phyloP scores from a whole-genome alignment of 2,797 vertebrate species.

The Myotis daubentonii region DNA sequence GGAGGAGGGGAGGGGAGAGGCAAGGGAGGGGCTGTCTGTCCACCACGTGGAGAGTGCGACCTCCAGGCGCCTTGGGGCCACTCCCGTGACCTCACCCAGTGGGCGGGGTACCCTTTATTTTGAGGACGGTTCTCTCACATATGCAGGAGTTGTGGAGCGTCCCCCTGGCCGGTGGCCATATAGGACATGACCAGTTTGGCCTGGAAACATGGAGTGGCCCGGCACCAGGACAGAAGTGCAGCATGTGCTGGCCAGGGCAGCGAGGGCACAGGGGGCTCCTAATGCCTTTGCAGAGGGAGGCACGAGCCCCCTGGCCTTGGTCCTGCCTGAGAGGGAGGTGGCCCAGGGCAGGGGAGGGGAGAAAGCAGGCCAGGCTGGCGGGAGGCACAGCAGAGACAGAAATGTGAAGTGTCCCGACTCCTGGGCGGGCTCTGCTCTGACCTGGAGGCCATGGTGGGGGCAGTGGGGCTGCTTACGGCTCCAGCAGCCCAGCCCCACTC shows the following conservation, averaged over 20 bases:
- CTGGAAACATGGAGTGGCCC: neutral
- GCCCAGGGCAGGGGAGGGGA: neutral
- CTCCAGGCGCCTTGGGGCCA: neutral
- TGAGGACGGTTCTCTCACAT: neutral
- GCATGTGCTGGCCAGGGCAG: neutral
- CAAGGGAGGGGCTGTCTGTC: neutral
- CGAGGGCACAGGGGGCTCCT: neutral
- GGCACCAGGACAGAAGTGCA: neutral
- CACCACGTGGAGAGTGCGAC: neutral
- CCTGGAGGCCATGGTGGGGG: neutral
- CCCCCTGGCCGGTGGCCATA: neutral
- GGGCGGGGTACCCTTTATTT: neutral
- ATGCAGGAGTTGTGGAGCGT: neutral
- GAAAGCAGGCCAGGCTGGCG: neutral
- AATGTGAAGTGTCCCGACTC: neutral
- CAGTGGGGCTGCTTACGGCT: conserved; percentile 10
- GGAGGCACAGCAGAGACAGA: neutral
- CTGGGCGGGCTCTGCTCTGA: neutral
- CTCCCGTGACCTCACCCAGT: neutral
- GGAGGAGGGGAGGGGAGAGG: neutral
- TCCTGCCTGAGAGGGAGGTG: neutral
- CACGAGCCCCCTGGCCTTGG: no score
- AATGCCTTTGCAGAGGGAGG: no score
- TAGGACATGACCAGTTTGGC: neutral
- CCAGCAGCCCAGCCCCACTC: neutral